Conservation (phyloP, 2,888 invertebrate species). For the Erynnis tages region DNA sequence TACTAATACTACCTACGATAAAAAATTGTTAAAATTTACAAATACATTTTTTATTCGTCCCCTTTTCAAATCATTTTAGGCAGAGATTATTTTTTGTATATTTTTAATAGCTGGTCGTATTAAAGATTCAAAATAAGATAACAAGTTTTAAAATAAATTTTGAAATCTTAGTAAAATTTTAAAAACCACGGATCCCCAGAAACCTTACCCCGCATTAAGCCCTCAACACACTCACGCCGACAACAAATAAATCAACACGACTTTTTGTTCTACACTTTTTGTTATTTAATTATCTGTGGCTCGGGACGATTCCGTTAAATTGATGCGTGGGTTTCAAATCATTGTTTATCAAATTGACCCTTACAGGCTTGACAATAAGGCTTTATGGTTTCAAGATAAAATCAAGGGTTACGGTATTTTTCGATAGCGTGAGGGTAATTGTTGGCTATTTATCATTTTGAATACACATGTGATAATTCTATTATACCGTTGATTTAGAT, state of each 20-base stretch:
- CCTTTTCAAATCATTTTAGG: too few relatives aligned
- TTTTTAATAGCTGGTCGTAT: too few relatives aligned
- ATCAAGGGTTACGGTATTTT: conserved; percentile 30
- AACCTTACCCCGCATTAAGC: conserved; percentile 30
- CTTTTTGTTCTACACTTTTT: conserved; percentile 54
- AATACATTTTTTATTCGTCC: neutral
- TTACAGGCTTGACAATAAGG: conserved; percentile 22
- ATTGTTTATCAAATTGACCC: conserved; percentile 21
- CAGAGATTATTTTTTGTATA: too few relatives aligned
- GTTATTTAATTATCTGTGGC: conserved; percentile 72
- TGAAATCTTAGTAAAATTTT: too few relatives aligned
- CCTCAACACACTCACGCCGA: conserved; percentile 35
- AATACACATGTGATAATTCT: conserved; percentile 18
- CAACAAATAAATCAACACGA: conserved; percentile 52
- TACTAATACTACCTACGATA: too few relatives aligned
- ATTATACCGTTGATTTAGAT: conserved; percentile 16
- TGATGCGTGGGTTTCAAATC: conserved; percentile 45
- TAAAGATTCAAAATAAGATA: too few relatives aligned
- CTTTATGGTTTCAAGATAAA: conserved; percentile 30
- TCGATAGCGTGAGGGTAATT: conserved; percentile 30
- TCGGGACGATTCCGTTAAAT: conserved; percentile 57
- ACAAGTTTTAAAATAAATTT: too few relatives aligned
- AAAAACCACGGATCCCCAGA: conserved; percentile 9
- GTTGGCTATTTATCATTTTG: conserved; percentile 24
- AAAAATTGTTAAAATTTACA: too few relatives aligned